Base-by-base conservation (phyloP, 2,888 invertebrate genomes). In the Abrostola triplasia region DNA sequence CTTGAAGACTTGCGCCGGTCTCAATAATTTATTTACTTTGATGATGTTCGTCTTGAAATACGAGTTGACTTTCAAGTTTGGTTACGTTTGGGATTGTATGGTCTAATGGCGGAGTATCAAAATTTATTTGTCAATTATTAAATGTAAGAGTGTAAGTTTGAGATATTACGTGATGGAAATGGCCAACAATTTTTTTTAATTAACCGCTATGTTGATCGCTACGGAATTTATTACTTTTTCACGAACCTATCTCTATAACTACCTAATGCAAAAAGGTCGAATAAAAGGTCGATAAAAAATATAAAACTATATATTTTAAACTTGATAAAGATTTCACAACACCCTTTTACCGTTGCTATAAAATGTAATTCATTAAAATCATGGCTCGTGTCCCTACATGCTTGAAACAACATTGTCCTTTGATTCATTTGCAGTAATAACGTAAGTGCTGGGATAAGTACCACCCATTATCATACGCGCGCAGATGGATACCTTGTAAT, bases 21-120 rank as follows among this genome's bases (percentile, higher is more conserved):
- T 86, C 83, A 83, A 88, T 90, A 88, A 91, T 89, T 90, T 89
- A 90, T 90, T 89, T 85, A 83, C 84, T 83, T 85, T 84, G 83
- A 82, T 79, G 83, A 85, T 83, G 81, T 79, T 85, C 76, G 70
- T 70, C 72, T 69, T 66, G 77, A 68, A 76, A 77, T 75, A 64
- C 67, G 72, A 77, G 78, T 73, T 47, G 73, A 73, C 75, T 76
- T 77, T 73, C 61, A 69, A 85, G 76, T 80, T 82, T 73, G 59
- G 73, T 70, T 70, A 64, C 54, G 67, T 77, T 77, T 82, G 65
- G 74, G 73, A 78, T 74, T 77, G 71, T 77, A 58, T 80, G 63
- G 61, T 75, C 67, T 59, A 75, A 77, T 78, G 69, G 76, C 66
- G 59, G 68, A 65, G 59, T 64, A 74, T 59, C 54, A 60, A 48